Evolutionary conservation across 2,888 invertebrate genomes (phyloP).

Genomic region (Eledona agricola): DNA sequence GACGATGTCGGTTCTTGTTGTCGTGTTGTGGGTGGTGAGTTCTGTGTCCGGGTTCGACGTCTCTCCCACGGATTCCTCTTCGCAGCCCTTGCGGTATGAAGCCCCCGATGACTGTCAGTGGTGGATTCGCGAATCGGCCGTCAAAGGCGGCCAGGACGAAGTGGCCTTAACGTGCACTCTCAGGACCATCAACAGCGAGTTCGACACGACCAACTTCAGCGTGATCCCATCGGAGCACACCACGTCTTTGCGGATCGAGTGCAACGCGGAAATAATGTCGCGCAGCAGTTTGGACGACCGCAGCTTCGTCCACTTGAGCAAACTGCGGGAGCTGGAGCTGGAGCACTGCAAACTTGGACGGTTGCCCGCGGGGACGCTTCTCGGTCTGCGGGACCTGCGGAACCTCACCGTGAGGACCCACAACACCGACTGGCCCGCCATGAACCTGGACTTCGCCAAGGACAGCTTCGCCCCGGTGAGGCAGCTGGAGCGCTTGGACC

Average conservation of each 20-base stretch:
- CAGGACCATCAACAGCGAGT: conserved; percentile 86
- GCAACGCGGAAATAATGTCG: conserved; percentile 81
- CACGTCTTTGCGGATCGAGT: conserved; percentile 79
- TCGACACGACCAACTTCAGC: conserved; percentile 88
- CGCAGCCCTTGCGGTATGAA: conserved; percentile 71
- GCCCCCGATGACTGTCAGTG: conserved; percentile 88
- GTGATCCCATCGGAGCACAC: conserved; percentile 87
- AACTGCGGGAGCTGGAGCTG: conserved; percentile 81
- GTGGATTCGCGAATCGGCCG: conserved; percentile 72
- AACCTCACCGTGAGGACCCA: conserved; percentile 87
- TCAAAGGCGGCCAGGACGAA: conserved; percentile 67
- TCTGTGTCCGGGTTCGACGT: conserved; percentile 29
- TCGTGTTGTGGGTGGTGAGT: conserved; percentile 19
- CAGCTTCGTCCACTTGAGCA: conserved; percentile 81
- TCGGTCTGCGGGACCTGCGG: conserved; percentile 80
- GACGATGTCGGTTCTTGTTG: conserved; percentile 24
- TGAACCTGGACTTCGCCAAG: conserved; percentile 82
- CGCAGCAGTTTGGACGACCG: conserved; percentile 80
- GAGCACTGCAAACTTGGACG: conserved; percentile 88
- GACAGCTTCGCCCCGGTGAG: conserved; percentile 80
- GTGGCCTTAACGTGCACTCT: conserved; percentile 82
- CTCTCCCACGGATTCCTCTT: conserved; percentile 49
- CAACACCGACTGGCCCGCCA: conserved; percentile 84
- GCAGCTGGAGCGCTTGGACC: conserved; percentile 83
- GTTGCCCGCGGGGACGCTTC: conserved; percentile 82